Conservation (phyloP, 2,797 vertebrate species). For the Lagorchestes hirsutus region DNA sequence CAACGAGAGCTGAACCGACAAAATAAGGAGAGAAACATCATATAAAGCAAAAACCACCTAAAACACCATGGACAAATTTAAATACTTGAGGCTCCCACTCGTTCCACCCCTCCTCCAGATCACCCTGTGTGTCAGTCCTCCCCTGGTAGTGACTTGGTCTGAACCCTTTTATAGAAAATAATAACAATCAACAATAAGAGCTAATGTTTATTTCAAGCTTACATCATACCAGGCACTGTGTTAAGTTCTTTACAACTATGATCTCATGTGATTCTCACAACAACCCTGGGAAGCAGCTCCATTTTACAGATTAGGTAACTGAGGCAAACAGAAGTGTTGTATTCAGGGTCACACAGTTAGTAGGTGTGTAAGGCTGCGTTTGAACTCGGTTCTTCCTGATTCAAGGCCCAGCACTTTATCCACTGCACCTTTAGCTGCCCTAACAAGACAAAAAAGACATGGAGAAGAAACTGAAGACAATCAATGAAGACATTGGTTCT, state of each 20-base stretch:
- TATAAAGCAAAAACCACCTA: neutral
- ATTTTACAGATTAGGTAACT: neutral
- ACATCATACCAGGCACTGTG: neutral
- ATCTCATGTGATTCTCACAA: neutral
- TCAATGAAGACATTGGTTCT: neutral
- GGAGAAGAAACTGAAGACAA: neutral
- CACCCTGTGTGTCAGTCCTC: neutral
- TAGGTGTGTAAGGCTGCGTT: neutral
- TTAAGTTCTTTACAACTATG: neutral
- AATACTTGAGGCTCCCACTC: neutral
- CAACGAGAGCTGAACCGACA: neutral
- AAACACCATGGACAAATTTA: neutral
- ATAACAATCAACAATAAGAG: neutral
- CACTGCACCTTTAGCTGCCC: neutral
- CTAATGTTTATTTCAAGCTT: neutral
- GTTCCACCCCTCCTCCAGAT: neutral
- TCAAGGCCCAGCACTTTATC: neutral
- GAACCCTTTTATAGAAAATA: neutral
- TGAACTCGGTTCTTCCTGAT: neutral
- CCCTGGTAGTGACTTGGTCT: neutral
- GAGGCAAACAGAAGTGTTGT: neutral
- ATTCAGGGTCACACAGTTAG: neutral
- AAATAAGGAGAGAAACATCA: neutral
- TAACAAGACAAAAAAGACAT: neutral
- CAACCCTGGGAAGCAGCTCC: neutral